Evolutionary conservation across 1,140 invertebrate species (phyloP).

Genomic region (Procambarus clarkii): DNA sequence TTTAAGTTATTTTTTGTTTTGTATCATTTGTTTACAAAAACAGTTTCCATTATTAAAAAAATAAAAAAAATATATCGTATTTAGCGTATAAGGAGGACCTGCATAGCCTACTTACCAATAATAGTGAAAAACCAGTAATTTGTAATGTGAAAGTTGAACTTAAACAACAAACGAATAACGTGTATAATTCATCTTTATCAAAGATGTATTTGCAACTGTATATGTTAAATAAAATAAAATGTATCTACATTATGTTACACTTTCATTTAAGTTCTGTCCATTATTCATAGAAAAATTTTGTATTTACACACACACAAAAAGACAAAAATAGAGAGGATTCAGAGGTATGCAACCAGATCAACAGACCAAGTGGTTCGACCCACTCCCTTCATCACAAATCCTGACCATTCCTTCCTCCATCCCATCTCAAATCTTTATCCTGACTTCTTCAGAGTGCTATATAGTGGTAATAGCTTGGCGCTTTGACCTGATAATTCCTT

Average conservation of each 20-base stretch:
- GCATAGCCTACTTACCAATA: not conserved
- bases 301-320: too few species aligned
- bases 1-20: constrained; percentile 1
- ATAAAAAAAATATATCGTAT: constrained; percentile 10
- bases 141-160: not conserved
- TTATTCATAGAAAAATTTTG: too few species aligned
- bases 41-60: not conserved
- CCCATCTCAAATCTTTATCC: too few species aligned
- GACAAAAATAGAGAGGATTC: too few species aligned
- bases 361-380: too few species aligned
- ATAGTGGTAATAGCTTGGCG: too few species aligned
- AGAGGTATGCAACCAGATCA: too few species aligned
- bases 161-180: not conserved
- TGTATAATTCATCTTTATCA: not conserved
- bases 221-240: not conserved
- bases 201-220: not conserved
- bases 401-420: too few species aligned
- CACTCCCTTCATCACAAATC: too few species aligned
- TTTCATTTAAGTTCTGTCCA: not conserved
- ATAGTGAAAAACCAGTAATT: not conserved
- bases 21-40: constrained; percentile 17
- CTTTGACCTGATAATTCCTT: too few species aligned
- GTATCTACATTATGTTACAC: not conserved
- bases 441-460: too few species aligned
- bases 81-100: not conserved